A percentile compares a stretch with the other conserved stretches of the same genome.
Evolutionary conservation across 2,113 vertebrate genomes (phyloP).

Genomic region (Mesitornis unicolor): DNA sequence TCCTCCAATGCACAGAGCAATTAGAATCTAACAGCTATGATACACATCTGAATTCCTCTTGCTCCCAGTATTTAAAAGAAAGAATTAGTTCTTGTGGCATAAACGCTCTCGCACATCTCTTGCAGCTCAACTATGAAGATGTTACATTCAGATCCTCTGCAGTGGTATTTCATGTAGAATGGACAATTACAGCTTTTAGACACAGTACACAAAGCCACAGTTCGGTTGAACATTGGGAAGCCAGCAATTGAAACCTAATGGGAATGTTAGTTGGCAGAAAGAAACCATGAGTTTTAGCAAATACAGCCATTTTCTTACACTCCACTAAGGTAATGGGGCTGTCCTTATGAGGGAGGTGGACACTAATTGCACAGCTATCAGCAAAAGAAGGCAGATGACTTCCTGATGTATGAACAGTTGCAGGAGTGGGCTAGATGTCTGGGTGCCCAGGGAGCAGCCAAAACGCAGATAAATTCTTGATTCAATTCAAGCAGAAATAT

Average conservation of each 20-base stretch:
- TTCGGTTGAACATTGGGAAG: background rate
- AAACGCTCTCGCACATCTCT: background rate
- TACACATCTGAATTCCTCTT: constrained; percentile 16
- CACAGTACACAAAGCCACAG: background rate
- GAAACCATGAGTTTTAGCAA: background rate
- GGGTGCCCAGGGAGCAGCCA: background rate
- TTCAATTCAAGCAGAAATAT: background rate
- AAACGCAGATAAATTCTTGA: background rate
- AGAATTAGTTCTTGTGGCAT: background rate
- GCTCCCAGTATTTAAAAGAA: constrained; percentile 5
- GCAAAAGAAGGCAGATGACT: background rate
- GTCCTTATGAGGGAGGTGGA: background rate
- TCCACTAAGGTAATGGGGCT: accelerated
- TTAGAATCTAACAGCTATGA: constrained; percentile 49
- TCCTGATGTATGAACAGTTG: background rate
- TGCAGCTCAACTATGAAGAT: background rate
- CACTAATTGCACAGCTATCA: background rate
- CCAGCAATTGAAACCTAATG: background rate
- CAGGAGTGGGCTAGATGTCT: background rate
- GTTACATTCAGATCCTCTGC: background rate
- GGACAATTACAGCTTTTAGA: background rate
- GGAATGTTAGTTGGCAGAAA: background rate
- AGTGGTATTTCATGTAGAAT: background rate
- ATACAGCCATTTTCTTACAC: background rate
- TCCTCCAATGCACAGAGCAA: constrained; percentile 53